Conservation (phyloP, 2,797 vertebrate genomes). For the Hyperoplus immaculatus region DNA sequence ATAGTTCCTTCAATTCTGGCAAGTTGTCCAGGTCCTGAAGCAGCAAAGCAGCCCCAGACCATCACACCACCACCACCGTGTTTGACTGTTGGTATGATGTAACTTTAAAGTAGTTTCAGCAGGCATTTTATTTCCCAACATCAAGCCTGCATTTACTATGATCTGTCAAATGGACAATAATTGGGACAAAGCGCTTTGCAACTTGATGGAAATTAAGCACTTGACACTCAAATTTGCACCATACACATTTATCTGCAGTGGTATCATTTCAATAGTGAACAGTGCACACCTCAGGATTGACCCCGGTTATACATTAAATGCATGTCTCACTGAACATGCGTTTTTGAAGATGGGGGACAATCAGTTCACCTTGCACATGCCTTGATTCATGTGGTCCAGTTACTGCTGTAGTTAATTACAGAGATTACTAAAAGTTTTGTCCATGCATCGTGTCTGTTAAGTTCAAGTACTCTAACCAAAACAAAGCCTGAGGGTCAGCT, state of each 20-base stretch:
- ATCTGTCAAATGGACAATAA: slow-evolving; percentile 58
- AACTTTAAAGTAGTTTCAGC: slow-evolving; percentile 50
- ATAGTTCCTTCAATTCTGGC: no score
- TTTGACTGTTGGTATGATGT: neutral
- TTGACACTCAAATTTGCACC: slow-evolving; percentile 42
- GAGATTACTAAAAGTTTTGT: slow-evolving; percentile 5
- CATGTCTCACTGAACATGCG: neutral
- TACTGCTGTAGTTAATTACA: slow-evolving; percentile 22
- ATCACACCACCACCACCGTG: no score
- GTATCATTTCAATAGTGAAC: slow-evolving; percentile 44
- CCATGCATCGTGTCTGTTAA: slow-evolving; percentile 1
- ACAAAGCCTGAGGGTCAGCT: slow-evolving; percentile 35
- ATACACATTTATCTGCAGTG: slow-evolving; percentile 31
- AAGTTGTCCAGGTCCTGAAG: no score
- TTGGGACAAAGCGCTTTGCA: slow-evolving; percentile 27
- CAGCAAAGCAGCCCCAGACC: no score
- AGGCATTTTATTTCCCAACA: slow-evolving; percentile 33
- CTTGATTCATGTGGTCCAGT: slow-evolving; percentile 18
- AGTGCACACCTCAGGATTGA: slow-evolving; percentile 24
- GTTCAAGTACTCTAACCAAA: slow-evolving; percentile 19
- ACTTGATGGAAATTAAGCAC: slow-evolving; percentile 67
- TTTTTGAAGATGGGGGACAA: neutral
- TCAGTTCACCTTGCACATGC: slow-evolving; percentile 12
- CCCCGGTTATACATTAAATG: slow-evolving; percentile 20
- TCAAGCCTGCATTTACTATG: slow-evolving; percentile 57